Base-by-base conservation (phyloP, 2,797 vertebrate genomes). In the Naso thynnoides region DNA sequence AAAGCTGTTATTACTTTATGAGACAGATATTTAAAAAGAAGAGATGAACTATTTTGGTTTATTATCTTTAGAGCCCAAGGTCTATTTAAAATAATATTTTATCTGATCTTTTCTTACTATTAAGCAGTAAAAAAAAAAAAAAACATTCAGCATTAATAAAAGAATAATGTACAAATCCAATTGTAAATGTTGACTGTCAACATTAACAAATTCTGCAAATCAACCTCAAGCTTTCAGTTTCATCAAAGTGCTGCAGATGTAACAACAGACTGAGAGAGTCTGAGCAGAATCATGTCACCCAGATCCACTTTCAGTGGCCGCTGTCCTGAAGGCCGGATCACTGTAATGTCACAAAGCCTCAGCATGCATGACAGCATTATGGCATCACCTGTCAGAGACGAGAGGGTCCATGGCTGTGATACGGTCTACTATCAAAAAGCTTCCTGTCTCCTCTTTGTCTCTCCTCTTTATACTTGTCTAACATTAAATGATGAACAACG, bases 311-410 rank as follows among this genome's bases (percentile, higher is more conserved):
- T 73, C 39, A 60, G 53, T 21, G 19, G 26, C 27, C 7, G 0
- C 52, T n/a, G 33, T 62, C 15, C 27, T 29, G 16, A 60, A 41
- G 45, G 71, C 47, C 6, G 0, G 29, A 57, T 63, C 60, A 19
- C 42, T 45, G 57, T 67, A 57, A 60, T 69, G 72, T 74, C 70
- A 61, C 59, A 57, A 53, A 50, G 27, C 48, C 38, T 71, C 48
- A 64, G 62, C 54, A 31, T 38, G 36, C 52, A 56, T 70, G 61
- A 53, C 41, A 68, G 38, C 47, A 49, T 60, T 57, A 54, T 73
- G 42, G 79, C 38, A 71, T 78, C 38, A 73, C 33, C 74, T 77
- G 60, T 84, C 72, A 53, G 33, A 59, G 16, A 36, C 5, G 13
- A 58, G 61, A 50, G 71, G 9, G 21, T 59, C 33, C 21, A 5